Evolutionary conservation across 2,113 vertebrate genomes (phyloP).

Genomic region (Pristiophorus japonicus): DNA sequence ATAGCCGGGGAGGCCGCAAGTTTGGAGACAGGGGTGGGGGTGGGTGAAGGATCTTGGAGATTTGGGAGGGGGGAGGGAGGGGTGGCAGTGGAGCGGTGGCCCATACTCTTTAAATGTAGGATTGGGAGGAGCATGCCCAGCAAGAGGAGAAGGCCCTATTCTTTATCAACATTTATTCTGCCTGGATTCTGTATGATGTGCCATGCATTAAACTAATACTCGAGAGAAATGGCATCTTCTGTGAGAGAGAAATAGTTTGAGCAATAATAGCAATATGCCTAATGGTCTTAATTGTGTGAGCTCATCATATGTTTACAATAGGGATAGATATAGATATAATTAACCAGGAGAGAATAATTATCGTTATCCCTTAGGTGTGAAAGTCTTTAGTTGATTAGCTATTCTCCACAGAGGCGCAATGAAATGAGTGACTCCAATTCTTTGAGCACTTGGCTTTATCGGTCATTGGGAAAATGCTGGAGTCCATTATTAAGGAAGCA

Average conservation of each 20-base stretch:
- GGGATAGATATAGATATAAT: slow-evolving; percentile 49
- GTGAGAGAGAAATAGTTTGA: slow-evolving; percentile 45
- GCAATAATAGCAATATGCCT: slow-evolving; percentile 47
- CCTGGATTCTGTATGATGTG: slow-evolving; percentile 47
- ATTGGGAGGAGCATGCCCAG: not conserved
- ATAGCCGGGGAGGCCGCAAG: no score
- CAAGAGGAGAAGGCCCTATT: slow-evolving; percentile 39
- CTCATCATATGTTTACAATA: slow-evolving; percentile 48
- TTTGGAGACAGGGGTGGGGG: no score
- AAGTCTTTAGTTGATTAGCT: slow-evolving; percentile 41
- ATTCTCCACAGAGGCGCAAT: slow-evolving; percentile 39
- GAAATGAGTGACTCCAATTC: slow-evolving; percentile 42
- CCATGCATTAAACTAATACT: slow-evolving; percentile 41
- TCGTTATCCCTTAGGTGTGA: slow-evolving; percentile 44
- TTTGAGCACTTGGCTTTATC: slow-evolving; percentile 44
- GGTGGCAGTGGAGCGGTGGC: no score
- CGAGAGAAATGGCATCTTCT: slow-evolving; percentile 46
- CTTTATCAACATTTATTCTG: slow-evolving; percentile 45
- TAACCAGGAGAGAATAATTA: slow-evolving; percentile 49
- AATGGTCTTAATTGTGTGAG: slow-evolving; percentile 43
- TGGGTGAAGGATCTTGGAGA: no score
- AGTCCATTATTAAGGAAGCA: no score
- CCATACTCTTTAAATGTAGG: no score
- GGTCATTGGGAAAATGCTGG: no score
- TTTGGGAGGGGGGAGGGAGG: no score